These are phyloP conservation scores for Fistularia tabacaria DNA, from an alignment of 2,797 vertebrate species.

Conservation along the genomic window DNA sequence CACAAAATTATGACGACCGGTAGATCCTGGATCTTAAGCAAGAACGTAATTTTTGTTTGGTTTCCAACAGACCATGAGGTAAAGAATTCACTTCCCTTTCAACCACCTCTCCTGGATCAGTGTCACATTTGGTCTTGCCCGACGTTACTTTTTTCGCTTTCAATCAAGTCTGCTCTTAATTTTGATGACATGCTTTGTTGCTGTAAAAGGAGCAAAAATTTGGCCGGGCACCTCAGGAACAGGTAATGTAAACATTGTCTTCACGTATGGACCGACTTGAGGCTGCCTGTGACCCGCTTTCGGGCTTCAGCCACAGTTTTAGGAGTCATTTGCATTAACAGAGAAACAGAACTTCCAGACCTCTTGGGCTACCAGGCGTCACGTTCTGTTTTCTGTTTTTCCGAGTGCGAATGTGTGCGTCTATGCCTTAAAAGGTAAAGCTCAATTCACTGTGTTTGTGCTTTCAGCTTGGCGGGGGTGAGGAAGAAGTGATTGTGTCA, in stretches of 20 bases:
- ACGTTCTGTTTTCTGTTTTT: constrained; percentile 12
- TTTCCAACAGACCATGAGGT: no score
- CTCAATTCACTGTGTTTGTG: constrained; percentile 51
- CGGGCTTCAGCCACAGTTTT: constrained; percentile 17
- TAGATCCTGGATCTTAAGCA: no score
- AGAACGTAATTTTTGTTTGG: no score
- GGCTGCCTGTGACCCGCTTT: constrained; percentile 19
- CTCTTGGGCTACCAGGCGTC: constrained; percentile 9
- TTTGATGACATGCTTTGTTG: constrained; percentile 1
- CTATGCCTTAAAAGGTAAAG: constrained; percentile 54
- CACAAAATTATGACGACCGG: no score
- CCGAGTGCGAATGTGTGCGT: neutral
- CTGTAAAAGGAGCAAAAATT: constrained; percentile 27
- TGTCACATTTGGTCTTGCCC: no score
- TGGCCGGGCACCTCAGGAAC: constrained; percentile 12
- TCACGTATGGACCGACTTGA: constrained; percentile 16
- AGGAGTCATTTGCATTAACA: constrained; percentile 12
- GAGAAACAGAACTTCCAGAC: constrained; percentile 11
- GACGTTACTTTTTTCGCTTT: neutral
- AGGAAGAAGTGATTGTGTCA: constrained; percentile 51
- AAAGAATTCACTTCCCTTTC: no score
- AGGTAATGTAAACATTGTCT: constrained; percentile 10
- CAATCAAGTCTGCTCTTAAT: no score
- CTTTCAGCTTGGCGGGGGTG: constrained; percentile 40
- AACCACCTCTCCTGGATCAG: no score